Evolutionary conservation across 2,113 vertebrate species (phyloP).

Genomic region (Eolophus roseicapilla): DNA sequence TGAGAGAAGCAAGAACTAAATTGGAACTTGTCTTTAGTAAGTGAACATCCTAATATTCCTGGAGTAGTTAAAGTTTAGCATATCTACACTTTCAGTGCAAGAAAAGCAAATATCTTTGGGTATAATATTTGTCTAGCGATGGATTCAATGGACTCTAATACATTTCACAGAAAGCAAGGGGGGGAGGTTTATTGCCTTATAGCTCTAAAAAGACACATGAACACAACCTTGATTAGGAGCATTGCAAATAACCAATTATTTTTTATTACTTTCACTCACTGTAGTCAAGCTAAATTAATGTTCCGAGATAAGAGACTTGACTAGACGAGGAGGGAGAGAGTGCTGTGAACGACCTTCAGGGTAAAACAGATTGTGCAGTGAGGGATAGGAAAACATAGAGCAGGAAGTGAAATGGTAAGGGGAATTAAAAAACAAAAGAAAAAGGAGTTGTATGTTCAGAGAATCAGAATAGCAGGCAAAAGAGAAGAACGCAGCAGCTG

Average conservation of each 20-base stretch:
- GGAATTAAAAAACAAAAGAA: background rate
- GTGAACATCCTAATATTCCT: background rate
- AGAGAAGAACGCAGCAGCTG: background rate
- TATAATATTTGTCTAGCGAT: background rate
- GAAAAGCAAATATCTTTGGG: background rate
- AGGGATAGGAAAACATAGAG: background rate
- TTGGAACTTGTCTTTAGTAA: background rate
- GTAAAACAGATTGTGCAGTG: background rate
- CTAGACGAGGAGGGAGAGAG: background rate
- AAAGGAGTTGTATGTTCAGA: background rate
- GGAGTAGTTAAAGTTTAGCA: background rate
- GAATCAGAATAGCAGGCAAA: background rate
- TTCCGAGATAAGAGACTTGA: constrained; percentile 11
- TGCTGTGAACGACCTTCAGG: background rate
- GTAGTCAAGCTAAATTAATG: constrained; percentile 47
- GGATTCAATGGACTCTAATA: background rate
- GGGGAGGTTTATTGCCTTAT: background rate
- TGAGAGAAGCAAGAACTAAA: background rate
- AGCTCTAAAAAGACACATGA: constrained; percentile 1
- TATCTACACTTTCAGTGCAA: background rate
- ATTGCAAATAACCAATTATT: constrained; percentile 41
- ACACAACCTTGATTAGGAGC: constrained; percentile 33
- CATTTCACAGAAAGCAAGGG: background rate
- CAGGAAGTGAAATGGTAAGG: background rate
- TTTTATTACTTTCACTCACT: constrained; percentile 45